These are phyloP conservation scores for Coenonympha glycerion DNA, from an alignment of 2,888 invertebrate species.

Conservation along the genomic window DNA sequence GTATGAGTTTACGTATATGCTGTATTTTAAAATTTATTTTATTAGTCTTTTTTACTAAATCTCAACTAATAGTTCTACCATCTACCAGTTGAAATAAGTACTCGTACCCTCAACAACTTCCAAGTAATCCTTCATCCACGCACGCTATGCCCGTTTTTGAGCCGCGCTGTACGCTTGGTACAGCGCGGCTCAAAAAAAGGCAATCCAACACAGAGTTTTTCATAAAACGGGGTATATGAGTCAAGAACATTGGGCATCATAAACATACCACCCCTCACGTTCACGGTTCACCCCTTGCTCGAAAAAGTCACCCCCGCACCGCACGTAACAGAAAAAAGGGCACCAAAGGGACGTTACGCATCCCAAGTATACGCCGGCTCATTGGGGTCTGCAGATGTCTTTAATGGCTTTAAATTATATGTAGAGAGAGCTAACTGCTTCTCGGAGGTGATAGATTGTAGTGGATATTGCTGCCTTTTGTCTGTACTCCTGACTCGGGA, in stretches of 20 bases:
- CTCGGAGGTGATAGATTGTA: slow-evolving; percentile 63
- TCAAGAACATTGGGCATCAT: slow-evolving; percentile 69
- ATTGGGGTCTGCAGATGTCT: slow-evolving; percentile 74
- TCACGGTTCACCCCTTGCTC: slow-evolving; percentile 73
- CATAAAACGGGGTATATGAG: slow-evolving; percentile 71
- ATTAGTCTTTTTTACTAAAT: no score
- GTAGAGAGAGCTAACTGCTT: slow-evolving; percentile 70
- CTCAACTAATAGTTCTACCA: no score
- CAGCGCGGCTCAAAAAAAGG: slow-evolving; percentile 64
- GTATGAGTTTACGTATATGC: no score
- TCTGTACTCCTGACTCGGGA: slow-evolving; percentile 13
- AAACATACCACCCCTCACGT: slow-evolving; percentile 61
- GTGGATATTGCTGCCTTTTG: slow-evolving; percentile 27
- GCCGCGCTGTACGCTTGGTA: no score
- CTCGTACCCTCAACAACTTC: no score
- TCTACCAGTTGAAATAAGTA: no score
- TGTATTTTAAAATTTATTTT: not conserved
- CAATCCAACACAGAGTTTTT: slow-evolving; percentile 63
- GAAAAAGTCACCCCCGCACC: slow-evolving; percentile 75
- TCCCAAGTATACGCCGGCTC: slow-evolving; percentile 71
- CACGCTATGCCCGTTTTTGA: slow-evolving; percentile 20
- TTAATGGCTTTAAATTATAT: slow-evolving; percentile 76
- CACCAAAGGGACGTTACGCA: slow-evolving; percentile 69
- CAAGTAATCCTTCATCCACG: no score
- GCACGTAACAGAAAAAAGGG: slow-evolving; percentile 73